Evolutionary conservation across 2,888 invertebrate species (phyloP).

Genomic region (Sesia apiformis): DNA sequence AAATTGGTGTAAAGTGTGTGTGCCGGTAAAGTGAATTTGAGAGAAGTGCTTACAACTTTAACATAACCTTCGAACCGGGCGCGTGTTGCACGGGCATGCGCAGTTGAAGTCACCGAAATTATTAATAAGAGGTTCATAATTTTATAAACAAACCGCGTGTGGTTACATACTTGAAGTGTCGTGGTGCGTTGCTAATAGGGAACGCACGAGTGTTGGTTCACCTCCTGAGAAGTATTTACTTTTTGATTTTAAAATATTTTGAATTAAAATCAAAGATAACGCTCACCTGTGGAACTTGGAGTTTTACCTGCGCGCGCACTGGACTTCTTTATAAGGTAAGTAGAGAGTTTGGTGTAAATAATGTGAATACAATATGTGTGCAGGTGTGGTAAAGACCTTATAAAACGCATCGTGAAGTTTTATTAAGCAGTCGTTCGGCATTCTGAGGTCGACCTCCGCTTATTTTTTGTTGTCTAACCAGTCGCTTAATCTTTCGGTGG

Average conservation of each 20-base stretch:
- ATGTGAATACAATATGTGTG: constrained; percentile 10
- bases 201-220: constrained; percentile 35
- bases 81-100: constrained; percentile 68
- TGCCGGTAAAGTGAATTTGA: constrained; percentile 39
- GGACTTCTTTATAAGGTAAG: constrained; percentile 61
- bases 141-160: constrained; percentile 63
- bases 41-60: constrained; percentile 53
- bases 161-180: constrained; percentile 29
- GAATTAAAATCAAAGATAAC: constrained; percentile 43
- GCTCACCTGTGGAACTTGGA: constrained; percentile 70
- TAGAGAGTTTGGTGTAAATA: constrained; percentile 6
- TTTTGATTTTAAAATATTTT: constrained; percentile 14
- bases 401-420: constrained; percentile 15
- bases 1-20: constrained; percentile 38
- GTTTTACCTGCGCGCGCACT: constrained; percentile 70
- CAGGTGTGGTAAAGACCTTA: constrained; percentile 24
- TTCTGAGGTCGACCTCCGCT: constrained; percentile 11
- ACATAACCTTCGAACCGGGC: constrained; percentile 67
- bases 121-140: constrained; percentile 61
- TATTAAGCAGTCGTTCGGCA: constrained; percentile 5
- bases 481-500: constrained; percentile 33
- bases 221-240: constrained; percentile 7
- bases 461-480: constrained; percentile 31
- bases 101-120: constrained; percentile 54
- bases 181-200: constrained; percentile 41